Conservation (phyloP, 2,888 invertebrate genomes). For the Hemicrepidius hirtus region DNA sequence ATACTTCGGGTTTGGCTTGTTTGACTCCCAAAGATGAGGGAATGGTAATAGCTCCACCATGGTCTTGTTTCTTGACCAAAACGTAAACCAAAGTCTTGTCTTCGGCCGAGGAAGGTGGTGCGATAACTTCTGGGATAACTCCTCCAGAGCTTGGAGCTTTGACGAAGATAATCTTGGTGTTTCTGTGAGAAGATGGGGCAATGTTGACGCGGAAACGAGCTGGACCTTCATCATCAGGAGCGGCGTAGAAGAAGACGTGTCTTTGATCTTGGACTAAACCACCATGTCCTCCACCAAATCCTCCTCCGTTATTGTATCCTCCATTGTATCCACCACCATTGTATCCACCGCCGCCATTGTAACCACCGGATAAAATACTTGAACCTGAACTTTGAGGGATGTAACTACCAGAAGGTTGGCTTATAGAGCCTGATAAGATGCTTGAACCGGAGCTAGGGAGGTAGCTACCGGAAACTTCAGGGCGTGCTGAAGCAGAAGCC, state of each 20-base stretch:
- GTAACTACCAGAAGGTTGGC: constrained; percentile 52
- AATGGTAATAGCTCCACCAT: constrained; percentile 84
- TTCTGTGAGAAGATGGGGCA: constrained; percentile 66
- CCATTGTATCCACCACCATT: background rate
- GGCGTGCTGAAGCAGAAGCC: constrained; percentile 71
- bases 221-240: constrained; percentile 65
- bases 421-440: background rate
- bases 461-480: constrained; percentile 68
- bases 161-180: constrained; percentile 72
- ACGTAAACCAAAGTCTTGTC: constrained; percentile 70
- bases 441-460: background rate
- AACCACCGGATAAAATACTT: background rate
- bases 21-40: constrained; percentile 84
- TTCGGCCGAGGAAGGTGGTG: constrained; percentile 60
- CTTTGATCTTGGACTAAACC: constrained; percentile 59
- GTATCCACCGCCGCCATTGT: background rate
- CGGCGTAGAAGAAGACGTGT: constrained; percentile 67
- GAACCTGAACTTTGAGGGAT: constrained; percentile 41
- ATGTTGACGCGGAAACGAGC: constrained; percentile 59
- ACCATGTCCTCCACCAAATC: background rate
- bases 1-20: constrained; percentile 91
- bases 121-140: constrained; percentile 62
- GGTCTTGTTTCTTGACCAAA: constrained; percentile 78
- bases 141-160: constrained; percentile 66
- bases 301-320: too few relatives aligned